These are phyloP conservation scores for Danio albolineatus DNA, from an alignment of 2,797 vertebrate species.

Conservation along the genomic window DNA sequence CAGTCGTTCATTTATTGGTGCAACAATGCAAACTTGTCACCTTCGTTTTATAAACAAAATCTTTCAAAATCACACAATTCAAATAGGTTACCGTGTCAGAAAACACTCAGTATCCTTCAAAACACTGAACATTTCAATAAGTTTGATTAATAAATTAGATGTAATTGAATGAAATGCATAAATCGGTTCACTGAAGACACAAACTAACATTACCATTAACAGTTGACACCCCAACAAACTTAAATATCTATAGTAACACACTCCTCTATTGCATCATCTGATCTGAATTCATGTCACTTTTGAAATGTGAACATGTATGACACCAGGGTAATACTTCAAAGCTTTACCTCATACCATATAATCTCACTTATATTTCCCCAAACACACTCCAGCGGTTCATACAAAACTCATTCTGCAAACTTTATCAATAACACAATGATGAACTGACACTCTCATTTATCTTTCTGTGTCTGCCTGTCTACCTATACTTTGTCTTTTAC, in stretches of 20 bases:
- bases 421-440: background rate
- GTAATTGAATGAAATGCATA: too few relatives aligned
- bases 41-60: too few relatives aligned
- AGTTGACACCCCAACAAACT: background rate
- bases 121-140: too few relatives aligned
- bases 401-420: background rate
- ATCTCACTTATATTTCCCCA: background rate
- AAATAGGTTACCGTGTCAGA: too few relatives aligned
- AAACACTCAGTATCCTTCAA: too few relatives aligned
- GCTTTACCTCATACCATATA: too few relatives aligned
- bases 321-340: background rate
- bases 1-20: too few relatives aligned
- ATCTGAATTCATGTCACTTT: background rate
- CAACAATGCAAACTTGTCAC: too few relatives aligned
- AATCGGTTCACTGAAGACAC: too few relatives aligned
- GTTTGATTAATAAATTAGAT: too few relatives aligned
- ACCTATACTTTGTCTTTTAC: background rate
- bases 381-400: constrained; percentile 2
- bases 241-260: background rate
- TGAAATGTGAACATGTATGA: background rate
- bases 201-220: too few relatives aligned
- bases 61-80: too few relatives aligned
- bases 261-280: background rate
- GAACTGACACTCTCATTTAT: background rate
- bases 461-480: background rate